Conservation (phyloP, 2,888 invertebrate species). For the Zhengitettix transpicula region DNA sequence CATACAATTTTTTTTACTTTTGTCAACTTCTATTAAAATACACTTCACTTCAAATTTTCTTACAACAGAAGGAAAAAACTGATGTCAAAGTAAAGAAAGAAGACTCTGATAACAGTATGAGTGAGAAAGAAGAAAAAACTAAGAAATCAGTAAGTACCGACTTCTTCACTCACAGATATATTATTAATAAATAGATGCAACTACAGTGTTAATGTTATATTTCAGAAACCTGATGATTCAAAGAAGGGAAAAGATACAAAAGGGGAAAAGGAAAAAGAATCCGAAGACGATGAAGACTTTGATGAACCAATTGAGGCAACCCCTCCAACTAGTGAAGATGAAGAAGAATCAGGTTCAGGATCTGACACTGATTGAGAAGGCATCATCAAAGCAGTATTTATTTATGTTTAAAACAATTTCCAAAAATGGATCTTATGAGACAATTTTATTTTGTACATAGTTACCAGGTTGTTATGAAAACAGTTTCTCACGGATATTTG, state of each 20-base stretch:
- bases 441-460: too few relatives aligned
- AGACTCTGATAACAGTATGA: constrained; percentile 1
- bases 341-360: constrained; percentile 16
- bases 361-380: constrained; percentile 6
- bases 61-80: neutral
- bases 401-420: too few relatives aligned
- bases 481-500: too few relatives aligned
- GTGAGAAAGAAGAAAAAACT: constrained; percentile 1
- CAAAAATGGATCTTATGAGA: too few relatives aligned
- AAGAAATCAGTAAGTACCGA: constrained; percentile 6
- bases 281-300: constrained; percentile 23
- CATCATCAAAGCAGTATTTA: too few relatives aligned
- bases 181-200: neutral
- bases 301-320: constrained; percentile 20
- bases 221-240: constrained; percentile 28
- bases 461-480: too few relatives aligned
- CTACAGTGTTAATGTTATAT: constrained; percentile 29
- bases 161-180: constrained; percentile 7
- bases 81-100: constrained; percentile 1
- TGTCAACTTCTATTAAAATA: too few relatives aligned
- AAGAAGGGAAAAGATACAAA: constrained; percentile 2
- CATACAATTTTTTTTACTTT: too few relatives aligned
- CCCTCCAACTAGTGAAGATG: constrained; percentile 25
- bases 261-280: constrained; percentile 11
- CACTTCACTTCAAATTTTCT: too few relatives aligned